Evolutionary conservation across 2,888 invertebrate species (phyloP), one percentile per base, ranked within the genome.

Genomic region (Leistus spinibarbis): DNA sequence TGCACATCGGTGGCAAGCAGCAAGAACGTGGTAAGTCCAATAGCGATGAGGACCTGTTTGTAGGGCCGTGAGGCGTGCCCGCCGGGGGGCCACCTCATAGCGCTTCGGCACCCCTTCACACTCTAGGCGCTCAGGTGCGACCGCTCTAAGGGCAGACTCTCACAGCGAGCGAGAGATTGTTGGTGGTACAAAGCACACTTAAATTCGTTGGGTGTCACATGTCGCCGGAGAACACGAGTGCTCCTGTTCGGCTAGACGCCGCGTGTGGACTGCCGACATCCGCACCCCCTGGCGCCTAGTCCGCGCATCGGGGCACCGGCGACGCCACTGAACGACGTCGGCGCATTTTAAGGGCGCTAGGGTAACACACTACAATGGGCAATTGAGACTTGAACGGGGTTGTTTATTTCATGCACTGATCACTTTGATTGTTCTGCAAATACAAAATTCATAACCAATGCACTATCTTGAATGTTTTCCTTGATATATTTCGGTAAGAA

Each of bases 51-150:
- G 40, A 40, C 40, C 40, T 60, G 60, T 17, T 5, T 22, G 22
- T 60, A 16, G 60, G 60, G 60, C 60, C 60, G 19, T 60, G 60
- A 13, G 60, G 60, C 60, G 60, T 60, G 60, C n/a, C 60, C 60
- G 10, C 17, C 22, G 60, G 16, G 60, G 60, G 60, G 60, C 60
- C 60, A 60, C 60, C 60, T 60, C 60, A 60, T 60, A 60, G 60
- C 60, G 60, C 40, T 10, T 10, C 40, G 40, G 40, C 40, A 40
- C 40, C 40, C 40, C 10, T 40, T 3, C 1, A 40, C 40, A 40
- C 40, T 40, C 5, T 40, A 40, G 40, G 40, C 13, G 40, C 40
- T 2, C 40, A 40, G 40, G 40, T 40, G 40, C 27, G 27, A 7
- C 27, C 27, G 27, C 4, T 27, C 27, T 7, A 9, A 9, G 40